These are phyloP conservation scores for Melanotaenia duboulayi DNA, from an alignment of 2,113 vertebrate species.

Conservation along the genomic window DNA sequence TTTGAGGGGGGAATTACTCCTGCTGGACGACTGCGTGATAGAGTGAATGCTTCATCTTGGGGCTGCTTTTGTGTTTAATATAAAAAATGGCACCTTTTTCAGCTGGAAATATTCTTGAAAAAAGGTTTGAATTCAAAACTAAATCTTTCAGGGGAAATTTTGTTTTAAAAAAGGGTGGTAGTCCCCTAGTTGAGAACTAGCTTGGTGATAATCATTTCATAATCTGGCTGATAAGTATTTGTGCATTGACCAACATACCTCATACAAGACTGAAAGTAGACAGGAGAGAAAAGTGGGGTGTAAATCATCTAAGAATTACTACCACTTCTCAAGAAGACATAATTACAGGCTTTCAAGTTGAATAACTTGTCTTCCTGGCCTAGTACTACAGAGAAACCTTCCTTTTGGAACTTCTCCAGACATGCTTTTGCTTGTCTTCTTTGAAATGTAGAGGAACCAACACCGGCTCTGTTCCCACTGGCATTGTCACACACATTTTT, in stretches of 20 bases:
- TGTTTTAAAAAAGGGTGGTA: too few species aligned
- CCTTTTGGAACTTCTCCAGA: not conserved
- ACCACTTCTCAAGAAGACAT: not conserved
- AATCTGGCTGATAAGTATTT: not conserved
- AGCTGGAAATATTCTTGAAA: too few species aligned
- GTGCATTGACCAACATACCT: too few species aligned
- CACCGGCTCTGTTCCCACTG: too few species aligned
- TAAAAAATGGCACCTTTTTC: too few species aligned
- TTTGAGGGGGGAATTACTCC: too few species aligned
- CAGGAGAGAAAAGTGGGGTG: not conserved
- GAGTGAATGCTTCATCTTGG: too few species aligned
- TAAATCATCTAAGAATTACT: not conserved
- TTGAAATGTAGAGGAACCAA: slow-evolving; percentile 33
- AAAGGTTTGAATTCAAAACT: too few species aligned
- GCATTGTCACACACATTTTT: too few species aligned
- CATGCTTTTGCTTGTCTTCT: not conserved
- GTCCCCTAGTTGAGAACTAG: not conserved
- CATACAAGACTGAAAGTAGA: not conserved
- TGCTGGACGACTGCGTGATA: too few species aligned
- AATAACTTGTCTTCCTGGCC: not conserved
- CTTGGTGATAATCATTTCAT: not conserved
- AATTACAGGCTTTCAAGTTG: not conserved
- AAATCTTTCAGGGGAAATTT: too few species aligned
- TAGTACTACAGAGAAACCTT: not conserved
- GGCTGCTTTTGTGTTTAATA: too few species aligned